phyloP scores from a whole-genome alignment of 2,797 vertebrate genomes.

The Linurgus olivaceus region DNA sequence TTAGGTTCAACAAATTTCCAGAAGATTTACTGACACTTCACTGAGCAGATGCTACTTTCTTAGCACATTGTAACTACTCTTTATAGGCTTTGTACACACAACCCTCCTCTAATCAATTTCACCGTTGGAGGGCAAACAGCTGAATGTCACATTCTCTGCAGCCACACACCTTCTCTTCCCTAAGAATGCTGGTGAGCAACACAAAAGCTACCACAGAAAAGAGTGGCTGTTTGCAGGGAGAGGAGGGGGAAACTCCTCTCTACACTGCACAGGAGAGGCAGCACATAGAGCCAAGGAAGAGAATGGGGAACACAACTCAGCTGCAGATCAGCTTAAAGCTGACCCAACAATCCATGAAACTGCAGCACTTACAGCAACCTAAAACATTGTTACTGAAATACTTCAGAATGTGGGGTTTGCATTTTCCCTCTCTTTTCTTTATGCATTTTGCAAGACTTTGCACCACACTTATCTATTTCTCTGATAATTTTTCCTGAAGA shows the following conservation, averaged over 20 bases:
- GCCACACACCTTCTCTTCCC: background rate
- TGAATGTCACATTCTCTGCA: background rate
- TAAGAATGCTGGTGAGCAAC: background rate
- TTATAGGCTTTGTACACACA: background rate
- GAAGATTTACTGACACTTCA: background rate
- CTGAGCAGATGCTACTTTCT: background rate
- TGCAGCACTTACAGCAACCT: background rate
- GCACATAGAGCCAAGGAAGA: background rate
- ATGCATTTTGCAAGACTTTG: background rate
- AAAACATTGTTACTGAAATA: background rate
- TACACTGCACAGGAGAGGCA: background rate
- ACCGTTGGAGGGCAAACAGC: background rate
- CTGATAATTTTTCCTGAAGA: background rate
- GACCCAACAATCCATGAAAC: background rate
- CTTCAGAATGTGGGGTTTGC: rapidly evolving
- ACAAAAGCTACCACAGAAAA: background rate
- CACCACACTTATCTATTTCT: background rate
- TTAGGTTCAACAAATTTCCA: background rate
- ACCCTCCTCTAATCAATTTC: background rate
- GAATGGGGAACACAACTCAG: rapidly evolving
- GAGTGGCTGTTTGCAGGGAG: background rate
- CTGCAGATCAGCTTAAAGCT: background rate
- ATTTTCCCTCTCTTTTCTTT: background rate
- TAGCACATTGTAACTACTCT: background rate
- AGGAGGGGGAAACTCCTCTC: background rate